Evolutionary conservation across 2,797 vertebrate species (phyloP).

Genomic region (Carcharodon carcharias): DNA sequence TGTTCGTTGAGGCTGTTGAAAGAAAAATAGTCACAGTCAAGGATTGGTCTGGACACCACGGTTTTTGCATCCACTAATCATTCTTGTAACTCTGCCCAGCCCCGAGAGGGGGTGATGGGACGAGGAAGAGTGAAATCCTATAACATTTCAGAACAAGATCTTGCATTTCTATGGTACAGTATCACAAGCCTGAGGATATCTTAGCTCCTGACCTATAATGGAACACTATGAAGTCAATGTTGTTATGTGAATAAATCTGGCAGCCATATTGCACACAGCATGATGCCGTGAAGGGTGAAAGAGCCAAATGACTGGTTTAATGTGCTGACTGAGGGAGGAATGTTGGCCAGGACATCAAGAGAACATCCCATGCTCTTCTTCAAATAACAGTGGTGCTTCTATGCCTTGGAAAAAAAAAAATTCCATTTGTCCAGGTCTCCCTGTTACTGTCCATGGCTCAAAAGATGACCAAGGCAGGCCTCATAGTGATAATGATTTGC

Average conservation of each 20-base stretch:
- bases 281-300: background rate
- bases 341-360: background rate
- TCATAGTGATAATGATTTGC: background rate
- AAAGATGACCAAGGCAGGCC: background rate
- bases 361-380: background rate
- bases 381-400: background rate
- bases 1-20: constrained; percentile 26
- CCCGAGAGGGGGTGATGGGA: background rate
- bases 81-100: background rate
- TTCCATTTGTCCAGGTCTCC: background rate
- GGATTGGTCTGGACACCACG: background rate
- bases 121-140: background rate
- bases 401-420: background rate
- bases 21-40: background rate
- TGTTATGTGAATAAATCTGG: background rate
- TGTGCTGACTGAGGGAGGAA: background rate
- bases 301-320: background rate
- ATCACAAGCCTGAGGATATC: background rate
- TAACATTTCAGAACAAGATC: background rate
- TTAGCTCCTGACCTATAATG: background rate
- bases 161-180: too few relatives aligned
- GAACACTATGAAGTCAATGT: background rate
- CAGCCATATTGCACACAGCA: background rate
- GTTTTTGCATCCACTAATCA: background rate
- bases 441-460: background rate